Evolutionary conservation across 2,888 invertebrate genomes (phyloP).

Genomic region (Pterostichus niger): DNA sequence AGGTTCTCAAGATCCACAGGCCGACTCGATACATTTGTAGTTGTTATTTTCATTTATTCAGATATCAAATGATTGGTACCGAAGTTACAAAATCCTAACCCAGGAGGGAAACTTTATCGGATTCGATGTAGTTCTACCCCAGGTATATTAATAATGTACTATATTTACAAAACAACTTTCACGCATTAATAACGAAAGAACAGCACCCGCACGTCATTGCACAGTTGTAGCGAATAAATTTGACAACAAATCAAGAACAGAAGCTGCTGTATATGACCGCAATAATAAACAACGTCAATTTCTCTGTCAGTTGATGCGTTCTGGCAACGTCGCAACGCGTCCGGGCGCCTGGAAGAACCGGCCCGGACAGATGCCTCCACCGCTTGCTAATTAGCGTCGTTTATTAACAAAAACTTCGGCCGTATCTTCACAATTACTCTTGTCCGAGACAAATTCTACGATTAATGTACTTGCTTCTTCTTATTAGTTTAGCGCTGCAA

Average conservation of each 20-base stretch:
- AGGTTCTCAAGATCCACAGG: too few relatives aligned
- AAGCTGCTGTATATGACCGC: conserved; percentile 48
- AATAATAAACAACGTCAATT: conserved; percentile 64
- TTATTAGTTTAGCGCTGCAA: conserved; percentile 60
- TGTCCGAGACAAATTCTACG: conserved; percentile 65
- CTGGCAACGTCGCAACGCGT: background rate
- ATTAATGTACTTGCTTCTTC: conserved; percentile 67
- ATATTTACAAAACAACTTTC: too few relatives aligned
- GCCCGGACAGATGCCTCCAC: conserved; percentile 5
- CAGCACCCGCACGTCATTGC: too few relatives aligned
- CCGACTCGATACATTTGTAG: too few relatives aligned
- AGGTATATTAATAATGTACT: too few relatives aligned
- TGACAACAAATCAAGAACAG: conserved; percentile 60
- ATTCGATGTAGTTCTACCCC: too few relatives aligned
- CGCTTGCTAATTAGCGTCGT: conserved; percentile 62
- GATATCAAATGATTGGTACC: too few relatives aligned
- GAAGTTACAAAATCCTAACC: too few relatives aligned
- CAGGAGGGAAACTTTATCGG: too few relatives aligned
- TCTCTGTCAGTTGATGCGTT: conserved; percentile 13
- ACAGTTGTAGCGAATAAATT: conserved; percentile 42
- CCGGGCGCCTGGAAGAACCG: background rate
- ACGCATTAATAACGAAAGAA: too few relatives aligned
- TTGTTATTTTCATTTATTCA: too few relatives aligned
- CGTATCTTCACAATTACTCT: conserved; percentile 63
- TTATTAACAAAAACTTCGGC: conserved; percentile 65